Base-by-base conservation (phyloP, 2,888 invertebrate species). In the Lithosia quadra region DNA sequence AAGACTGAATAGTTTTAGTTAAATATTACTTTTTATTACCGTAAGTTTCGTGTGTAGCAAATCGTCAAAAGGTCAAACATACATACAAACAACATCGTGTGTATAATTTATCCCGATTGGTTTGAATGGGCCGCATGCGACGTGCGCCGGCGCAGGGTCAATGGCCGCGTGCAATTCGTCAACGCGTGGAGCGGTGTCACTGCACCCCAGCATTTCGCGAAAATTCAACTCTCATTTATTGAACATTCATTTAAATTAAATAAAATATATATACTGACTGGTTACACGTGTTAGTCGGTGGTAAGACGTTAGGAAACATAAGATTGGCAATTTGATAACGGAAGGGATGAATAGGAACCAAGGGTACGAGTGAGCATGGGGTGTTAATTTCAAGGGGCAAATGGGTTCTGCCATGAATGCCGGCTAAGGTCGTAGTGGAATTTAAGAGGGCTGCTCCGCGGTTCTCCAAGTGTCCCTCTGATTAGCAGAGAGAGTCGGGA, bases 91-190 rank as follows among this genome's bases (percentile, higher is more conserved):
- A 15, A 5, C 22, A 21, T 57, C 22, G 13, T 43, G n/a, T 58
- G 28, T n/a, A 9, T 5, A 34, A 18, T 28, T 28, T 43, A 21
- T 55, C 55, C 57, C 64, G 71, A 68, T 67, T 59, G 63, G 65
- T 78, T 68, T 78, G 79, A 79, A 79, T 76, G 78, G 72, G 49
- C 33, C 60, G 71, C 56, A 62, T 61, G 72, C 74, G 75, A 71
- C 66, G 70, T 82, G 82, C 74, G 78, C 77, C 61, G 36, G 68
- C 65, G 64, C 68, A 56, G 75, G 81, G 76, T 75, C 74, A 65
- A 63, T 64, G 82, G 78, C 77, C 84, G 68, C 65, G 39, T 77
- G 81, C 82, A 80, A 85, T 85, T 85, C 84, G 82, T 84, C 84
- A 80, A 77, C 71, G 63, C 59, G 63, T 49, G 10, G 49, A 34